Evolutionary conservation across 2,113 vertebrate species (phyloP).

Genomic region (Odocoileus virginianus): DNA sequence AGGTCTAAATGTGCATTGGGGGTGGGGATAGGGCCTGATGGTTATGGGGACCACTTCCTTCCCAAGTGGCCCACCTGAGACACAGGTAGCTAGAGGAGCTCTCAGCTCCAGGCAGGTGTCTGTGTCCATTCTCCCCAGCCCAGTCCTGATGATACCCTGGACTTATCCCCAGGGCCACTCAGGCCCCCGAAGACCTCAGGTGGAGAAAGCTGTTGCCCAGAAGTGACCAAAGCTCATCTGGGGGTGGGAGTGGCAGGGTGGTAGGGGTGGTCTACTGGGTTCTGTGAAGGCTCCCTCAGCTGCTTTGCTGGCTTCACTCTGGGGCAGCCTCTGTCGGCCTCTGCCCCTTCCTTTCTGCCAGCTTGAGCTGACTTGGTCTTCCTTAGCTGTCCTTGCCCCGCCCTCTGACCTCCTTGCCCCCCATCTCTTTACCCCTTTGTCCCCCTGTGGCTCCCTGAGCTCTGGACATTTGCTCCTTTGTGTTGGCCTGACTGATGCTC

Average conservation of each 20-base stretch:
- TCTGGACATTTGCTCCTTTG: background rate
- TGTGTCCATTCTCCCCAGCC: background rate
- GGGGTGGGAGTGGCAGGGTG: background rate
- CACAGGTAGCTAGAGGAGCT: background rate
- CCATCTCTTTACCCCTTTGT: too few species aligned
- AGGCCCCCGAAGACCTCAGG: background rate
- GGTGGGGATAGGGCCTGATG: background rate
- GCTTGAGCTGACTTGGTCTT: background rate
- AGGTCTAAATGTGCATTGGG: background rate
- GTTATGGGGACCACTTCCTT: background rate
- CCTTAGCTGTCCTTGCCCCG: background rate
- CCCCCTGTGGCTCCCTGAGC: background rate
- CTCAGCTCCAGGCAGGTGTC: background rate
- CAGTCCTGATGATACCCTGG: background rate
- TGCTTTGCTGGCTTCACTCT: background rate
- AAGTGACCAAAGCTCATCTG: background rate
- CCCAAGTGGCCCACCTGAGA: background rate
- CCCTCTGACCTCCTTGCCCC: background rate
- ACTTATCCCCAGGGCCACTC: background rate
- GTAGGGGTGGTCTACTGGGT: background rate
- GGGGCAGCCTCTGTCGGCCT: background rate
- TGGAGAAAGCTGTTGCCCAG: background rate
- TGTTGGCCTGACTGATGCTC: background rate
- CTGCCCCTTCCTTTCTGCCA: background rate
- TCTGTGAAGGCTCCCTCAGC: background rate